Percentiles rank a stretch among this genome's conserved stretches.
phyloP scores from a whole-genome alignment of 2,797 vertebrate species.

The Poecilia picta region DNA sequence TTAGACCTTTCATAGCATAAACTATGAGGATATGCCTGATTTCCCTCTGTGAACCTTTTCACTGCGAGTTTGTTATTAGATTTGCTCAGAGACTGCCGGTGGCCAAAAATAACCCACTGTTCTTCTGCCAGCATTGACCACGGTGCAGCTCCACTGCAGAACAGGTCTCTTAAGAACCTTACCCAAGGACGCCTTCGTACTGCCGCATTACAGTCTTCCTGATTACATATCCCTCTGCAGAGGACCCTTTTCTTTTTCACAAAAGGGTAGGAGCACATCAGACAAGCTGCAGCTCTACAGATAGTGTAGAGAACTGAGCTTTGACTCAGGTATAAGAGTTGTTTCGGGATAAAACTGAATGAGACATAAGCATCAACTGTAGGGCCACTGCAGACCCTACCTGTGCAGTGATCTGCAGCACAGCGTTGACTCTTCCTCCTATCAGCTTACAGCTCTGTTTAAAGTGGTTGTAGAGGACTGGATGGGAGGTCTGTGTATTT shows the following conservation, averaged over 20 bases:
- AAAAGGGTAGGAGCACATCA: conserved; percentile 7
- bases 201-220: conserved; percentile 26
- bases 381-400: background rate
- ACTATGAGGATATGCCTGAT: background rate
- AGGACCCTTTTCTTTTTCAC: conserved; percentile 1
- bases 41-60: background rate
- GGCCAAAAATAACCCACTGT: conserved; percentile 49
- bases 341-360: conserved; percentile 9
- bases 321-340: conserved; percentile 2
- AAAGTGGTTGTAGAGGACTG: conserved; percentile 27
- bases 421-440: conserved; percentile 4
- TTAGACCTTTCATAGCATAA: background rate
- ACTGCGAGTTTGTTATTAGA: conserved; percentile 6
- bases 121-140: conserved; percentile 40
- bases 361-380: background rate
- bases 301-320: background rate
- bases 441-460: conserved; percentile 16
- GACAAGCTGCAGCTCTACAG: conserved; percentile 10
- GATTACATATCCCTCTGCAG: conserved; percentile 28
- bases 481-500: conserved; percentile 36
- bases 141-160: conserved; percentile 36
- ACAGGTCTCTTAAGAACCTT: conserved; percentile 24
- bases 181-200: conserved; percentile 35
- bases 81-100: conserved; percentile 41
- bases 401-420: background rate